Evolutionary conservation across 35 echinoderm and acorn worm genomes (phyloP).

Genomic region (Ophioderma brevispina): DNA sequence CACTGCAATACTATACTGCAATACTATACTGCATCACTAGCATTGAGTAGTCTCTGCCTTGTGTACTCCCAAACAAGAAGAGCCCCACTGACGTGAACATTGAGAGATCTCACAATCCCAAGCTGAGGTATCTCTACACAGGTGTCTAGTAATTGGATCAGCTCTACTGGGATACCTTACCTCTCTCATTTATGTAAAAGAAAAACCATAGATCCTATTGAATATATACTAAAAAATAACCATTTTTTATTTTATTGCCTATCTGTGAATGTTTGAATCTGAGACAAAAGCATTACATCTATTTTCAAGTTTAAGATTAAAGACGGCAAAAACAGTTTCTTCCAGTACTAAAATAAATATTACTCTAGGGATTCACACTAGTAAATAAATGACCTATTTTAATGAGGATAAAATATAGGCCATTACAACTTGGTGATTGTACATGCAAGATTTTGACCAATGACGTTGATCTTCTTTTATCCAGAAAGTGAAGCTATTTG

Average conservation of each 20-base stretch:
- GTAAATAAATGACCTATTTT: too few relatives aligned
- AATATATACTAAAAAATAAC: background rate
- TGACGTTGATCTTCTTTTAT: too few relatives aligned
- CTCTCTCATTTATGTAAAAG: slow-evolving; percentile 77
- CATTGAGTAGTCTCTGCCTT: slow-evolving; percentile 55
- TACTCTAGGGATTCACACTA: too few relatives aligned
- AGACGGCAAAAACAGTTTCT: background rate
- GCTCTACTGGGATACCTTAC: slow-evolving; percentile 83
- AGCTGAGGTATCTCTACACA: slow-evolving; percentile 97
- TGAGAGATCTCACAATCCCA: slow-evolving; percentile 68
- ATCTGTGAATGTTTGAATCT: background rate
- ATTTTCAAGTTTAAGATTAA: background rate
- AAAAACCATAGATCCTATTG: background rate
- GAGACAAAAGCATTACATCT: background rate
- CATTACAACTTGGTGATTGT: too few relatives aligned
- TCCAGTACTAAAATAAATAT: background rate
- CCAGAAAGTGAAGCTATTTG: too few relatives aligned
- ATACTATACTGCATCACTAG: background rate
- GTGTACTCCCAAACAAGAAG: slow-evolving; percentile 95
- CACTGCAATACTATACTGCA: too few relatives aligned
- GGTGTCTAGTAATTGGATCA: slow-evolving; percentile 71
- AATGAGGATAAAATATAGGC: too few relatives aligned
- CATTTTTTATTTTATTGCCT: background rate
- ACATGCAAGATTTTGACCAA: too few relatives aligned
- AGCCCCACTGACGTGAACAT: slow-evolving; percentile 93